phyloP scores from a whole-genome alignment of 2,113 vertebrate genomes.

The Verasper variegatus region DNA sequence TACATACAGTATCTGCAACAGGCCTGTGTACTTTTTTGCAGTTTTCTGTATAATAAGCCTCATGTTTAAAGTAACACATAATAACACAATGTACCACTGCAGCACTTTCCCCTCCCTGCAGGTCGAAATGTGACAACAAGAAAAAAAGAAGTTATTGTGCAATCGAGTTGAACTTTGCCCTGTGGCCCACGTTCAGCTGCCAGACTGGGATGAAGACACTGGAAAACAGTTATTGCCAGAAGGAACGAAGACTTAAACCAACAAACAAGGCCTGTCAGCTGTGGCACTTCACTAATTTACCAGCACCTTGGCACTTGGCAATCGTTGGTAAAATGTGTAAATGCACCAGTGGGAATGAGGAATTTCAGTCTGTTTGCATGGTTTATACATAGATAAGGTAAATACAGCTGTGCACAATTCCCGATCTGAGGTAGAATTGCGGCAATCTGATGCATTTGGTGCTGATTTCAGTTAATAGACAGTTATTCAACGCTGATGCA shows the following conservation, averaged over 20 bases:
- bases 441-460: not conserved
- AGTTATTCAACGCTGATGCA: not conserved
- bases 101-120: slow-evolving; percentile 15
- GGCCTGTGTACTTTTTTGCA: not conserved
- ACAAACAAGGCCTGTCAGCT: not conserved
- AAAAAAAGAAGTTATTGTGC: slow-evolving; percentile 9
- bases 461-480: not conserved
- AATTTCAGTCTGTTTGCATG: not conserved
- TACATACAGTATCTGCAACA: not conserved
- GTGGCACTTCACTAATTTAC: not conserved
- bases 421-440: not conserved
- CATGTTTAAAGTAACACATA: not conserved
- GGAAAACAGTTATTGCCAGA: not conserved
- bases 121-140: slow-evolving; percentile 21
- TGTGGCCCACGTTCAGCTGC: slow-evolving; percentile 30
- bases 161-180: slow-evolving; percentile 62
- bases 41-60: not conserved
- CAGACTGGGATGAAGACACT: slow-evolving; percentile 15
- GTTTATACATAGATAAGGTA: not conserved
- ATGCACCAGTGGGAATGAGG: not conserved
- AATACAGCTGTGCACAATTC: not conserved
- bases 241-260: not conserved
- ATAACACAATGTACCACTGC: not conserved
- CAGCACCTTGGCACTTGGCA: not conserved
- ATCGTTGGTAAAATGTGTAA: no score